Evolutionary conservation across 2,797 vertebrate genomes (phyloP).

Genomic region (Phalanger gymnotis): DNA sequence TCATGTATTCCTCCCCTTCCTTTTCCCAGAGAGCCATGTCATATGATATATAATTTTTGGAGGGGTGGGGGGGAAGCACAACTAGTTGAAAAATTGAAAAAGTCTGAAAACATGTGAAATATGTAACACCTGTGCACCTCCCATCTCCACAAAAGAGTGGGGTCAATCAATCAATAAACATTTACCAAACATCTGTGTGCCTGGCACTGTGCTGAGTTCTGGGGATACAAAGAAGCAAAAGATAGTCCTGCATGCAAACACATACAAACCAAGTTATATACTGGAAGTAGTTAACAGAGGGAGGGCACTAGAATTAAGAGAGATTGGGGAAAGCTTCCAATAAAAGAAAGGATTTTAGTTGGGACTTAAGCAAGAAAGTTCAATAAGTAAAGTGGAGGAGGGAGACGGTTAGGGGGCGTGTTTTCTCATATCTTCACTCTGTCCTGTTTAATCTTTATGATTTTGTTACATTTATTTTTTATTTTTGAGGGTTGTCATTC

Average conservation of each 20-base stretch:
- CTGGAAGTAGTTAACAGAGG: not conserved
- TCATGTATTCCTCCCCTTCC: not conserved
- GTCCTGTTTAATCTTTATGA: not conserved
- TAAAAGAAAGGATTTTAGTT: not conserved
- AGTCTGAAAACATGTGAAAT: not conserved
- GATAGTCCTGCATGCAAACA: not conserved
- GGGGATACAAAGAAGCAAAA: not conserved
- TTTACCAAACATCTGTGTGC: not conserved
- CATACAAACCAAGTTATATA: not conserved
- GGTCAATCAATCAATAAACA: not conserved
- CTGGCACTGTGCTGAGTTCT: not conserved
- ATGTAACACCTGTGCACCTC: not conserved
- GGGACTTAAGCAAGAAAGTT: not conserved
- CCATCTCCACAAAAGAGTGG: not conserved
- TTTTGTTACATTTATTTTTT: not conserved
- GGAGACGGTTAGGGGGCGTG: not conserved
- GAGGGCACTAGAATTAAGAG: not conserved
- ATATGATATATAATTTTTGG: not conserved
- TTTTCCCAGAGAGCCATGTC: not conserved
- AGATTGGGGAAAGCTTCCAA: not conserved
- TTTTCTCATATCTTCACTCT: not conserved
- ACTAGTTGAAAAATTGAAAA: not conserved
- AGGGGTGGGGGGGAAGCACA: too few species aligned
- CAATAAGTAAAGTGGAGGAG: not conserved
- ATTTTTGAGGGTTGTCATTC: not conserved